phyloP scores from a whole-genome alignment of 2,888 invertebrate genomes.

The Parnassius smintheus region DNA sequence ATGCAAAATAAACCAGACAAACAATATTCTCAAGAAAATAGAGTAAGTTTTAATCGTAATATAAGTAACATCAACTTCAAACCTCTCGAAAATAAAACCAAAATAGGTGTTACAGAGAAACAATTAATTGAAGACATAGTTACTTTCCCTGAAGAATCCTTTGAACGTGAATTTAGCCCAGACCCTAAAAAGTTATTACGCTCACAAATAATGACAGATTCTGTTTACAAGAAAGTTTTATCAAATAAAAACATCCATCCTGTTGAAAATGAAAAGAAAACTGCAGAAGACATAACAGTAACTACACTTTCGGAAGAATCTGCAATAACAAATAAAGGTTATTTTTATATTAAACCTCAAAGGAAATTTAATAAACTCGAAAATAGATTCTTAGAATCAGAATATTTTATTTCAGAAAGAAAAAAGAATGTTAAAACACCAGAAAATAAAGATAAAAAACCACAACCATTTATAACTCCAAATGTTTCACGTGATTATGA shows the following conservation, averaged over 20 bases:
- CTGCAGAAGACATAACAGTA: background rate
- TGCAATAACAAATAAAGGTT: background rate
- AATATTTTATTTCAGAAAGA: conserved; percentile 18
- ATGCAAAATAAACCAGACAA: no score
- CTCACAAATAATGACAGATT: background rate
- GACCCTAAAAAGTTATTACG: background rate
- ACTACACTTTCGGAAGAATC: background rate
- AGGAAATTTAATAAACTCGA: background rate
- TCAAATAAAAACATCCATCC: background rate
- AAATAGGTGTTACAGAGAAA: background rate
- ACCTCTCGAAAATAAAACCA: background rate
- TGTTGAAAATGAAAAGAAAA: background rate
- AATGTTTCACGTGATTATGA: conserved; percentile 33
- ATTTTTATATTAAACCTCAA: background rate
- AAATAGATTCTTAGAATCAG: conserved; percentile 24
- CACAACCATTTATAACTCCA: conserved; percentile 40
- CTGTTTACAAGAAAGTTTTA: background rate
- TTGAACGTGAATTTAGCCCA: background rate
- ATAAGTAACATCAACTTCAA: background rate
- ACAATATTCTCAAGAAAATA: no score
- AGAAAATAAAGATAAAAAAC: conserved; percentile 25
- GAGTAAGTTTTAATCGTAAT: background rate
- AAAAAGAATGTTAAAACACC: conserved; percentile 1
- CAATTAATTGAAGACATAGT: background rate
- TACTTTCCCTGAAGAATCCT: background rate